Base-by-base conservation (phyloP, 23 tunicate genomes). In the Styela plicata region DNA sequence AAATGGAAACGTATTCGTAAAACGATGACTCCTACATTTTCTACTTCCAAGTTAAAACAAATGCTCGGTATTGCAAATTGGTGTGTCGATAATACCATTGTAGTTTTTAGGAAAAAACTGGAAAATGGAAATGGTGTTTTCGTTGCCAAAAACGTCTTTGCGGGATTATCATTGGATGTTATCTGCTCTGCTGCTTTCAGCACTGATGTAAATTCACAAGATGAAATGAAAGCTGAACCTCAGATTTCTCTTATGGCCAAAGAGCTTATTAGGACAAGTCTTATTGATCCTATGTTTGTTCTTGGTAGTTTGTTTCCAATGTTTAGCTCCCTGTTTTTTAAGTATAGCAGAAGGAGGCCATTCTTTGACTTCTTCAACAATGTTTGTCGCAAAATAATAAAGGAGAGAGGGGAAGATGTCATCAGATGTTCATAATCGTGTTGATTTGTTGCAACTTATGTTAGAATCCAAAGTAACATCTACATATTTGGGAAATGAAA, bases 131-230 rank as follows among this genome's bases (percentile, higher is more conserved):
- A 85, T 77, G 96, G 86, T 17, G 74, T 64, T 1, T 85, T 90
- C 85, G 69, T 35, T 5, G 63, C 86, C 10, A 85, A 82, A 76
- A 73, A 84, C 10, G 70, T 67, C 1, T 89, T 89, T 57, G 77
- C 78, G 1, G 31, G 74, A 2, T 78, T 85, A 3, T 75, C 96
- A 24, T 28, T 90, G 28, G 96, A 90, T 82, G 86, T 90, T 5
- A 85, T 85, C 26, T 81, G 87, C 33, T 86, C 96, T 22, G 82
- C 96, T 61, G 89, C 96, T 33, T 90, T 90, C 33, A 90, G 96
- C 68, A 66, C 84, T 21, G 80, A 90, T 35, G 80, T 85, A 0
- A 64, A 85, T 82, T 64, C 74, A 69, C 88, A 89, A 65, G 77
- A 71, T 71, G 83, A 66, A 5, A 5, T 18, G 10, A 66, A 24